Conservation (phyloP, 1,140 invertebrate species). For the Drosophila littoralis region DNA sequence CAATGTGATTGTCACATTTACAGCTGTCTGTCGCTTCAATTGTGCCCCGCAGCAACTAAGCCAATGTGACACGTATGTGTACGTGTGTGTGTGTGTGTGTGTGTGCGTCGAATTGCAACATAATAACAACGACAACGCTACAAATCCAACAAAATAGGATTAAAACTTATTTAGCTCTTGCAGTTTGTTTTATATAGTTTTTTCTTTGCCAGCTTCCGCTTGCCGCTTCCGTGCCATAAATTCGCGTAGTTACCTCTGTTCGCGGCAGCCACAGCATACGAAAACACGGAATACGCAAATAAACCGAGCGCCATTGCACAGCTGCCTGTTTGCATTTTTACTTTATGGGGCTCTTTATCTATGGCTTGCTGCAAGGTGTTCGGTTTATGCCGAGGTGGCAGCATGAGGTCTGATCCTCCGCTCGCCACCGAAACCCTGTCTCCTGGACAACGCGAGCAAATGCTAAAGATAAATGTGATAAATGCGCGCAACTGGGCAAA, state of each 20-base stretch:
- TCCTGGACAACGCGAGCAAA: conserved; percentile 39
- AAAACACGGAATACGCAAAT: conserved; percentile 72
- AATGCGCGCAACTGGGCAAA: conserved; percentile 71
- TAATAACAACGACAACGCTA: conserved; percentile 13
- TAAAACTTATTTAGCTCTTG: conserved; percentile 74
- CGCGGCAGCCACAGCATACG: conserved; percentile 30
- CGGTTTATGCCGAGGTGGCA: not conserved
- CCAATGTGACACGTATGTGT: not conserved
- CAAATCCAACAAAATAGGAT: conserved; percentile 74
- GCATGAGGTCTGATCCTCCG: not conserved
- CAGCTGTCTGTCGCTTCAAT: conserved; percentile 34
- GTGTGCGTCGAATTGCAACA: not conserved
- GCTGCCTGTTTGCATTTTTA: conserved; percentile 74
- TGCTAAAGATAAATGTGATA: conserved; percentile 76
- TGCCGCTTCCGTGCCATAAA: conserved; percentile 58
- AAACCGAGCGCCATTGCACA: conserved; percentile 57
- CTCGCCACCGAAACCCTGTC: not conserved
- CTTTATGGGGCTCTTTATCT: conserved; percentile 72
- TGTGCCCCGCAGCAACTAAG: conserved; percentile 1
- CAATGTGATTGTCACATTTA: not conserved
- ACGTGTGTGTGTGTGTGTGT: conserved; percentile 2
- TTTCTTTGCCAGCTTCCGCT: conserved; percentile 24
- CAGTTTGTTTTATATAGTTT: conserved; percentile 35
- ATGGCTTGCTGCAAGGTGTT: conserved; percentile 51
- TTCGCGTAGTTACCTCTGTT: conserved; percentile 50